These are phyloP conservation scores for Danio tinwini DNA, from an alignment of 2,797 vertebrate species.

Conservation along the genomic window DNA sequence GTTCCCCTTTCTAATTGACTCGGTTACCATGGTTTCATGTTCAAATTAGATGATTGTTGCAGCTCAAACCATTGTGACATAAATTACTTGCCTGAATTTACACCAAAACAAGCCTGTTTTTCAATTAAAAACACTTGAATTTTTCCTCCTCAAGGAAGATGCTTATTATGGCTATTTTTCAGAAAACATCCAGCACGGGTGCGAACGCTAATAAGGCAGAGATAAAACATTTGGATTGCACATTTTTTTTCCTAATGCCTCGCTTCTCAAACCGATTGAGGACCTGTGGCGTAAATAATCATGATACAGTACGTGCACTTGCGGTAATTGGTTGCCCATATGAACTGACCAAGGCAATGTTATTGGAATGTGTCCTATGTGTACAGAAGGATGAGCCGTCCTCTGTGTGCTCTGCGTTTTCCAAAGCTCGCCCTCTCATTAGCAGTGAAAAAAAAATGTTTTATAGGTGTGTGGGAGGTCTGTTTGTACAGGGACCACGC, in stretches of 20 bases:
- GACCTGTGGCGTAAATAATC: constrained; percentile 8
- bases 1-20: neutral
- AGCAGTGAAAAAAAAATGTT: constrained; percentile 32
- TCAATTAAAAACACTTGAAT: neutral
- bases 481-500: constrained; percentile 49
- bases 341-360: constrained; percentile 45
- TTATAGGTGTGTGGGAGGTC: constrained; percentile 50
- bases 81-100: neutral
- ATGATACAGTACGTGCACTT: constrained; percentile 11
- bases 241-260: constrained; percentile 5
- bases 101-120: neutral
- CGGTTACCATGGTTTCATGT: constrained; percentile 2
- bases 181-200: neutral
- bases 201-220: neutral
- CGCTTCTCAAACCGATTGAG: constrained; percentile 17
- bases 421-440: constrained; percentile 46
- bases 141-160: neutral
- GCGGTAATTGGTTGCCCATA: constrained; percentile 48
- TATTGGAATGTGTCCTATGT: constrained; percentile 30
- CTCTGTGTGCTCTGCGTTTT: constrained; percentile 39
- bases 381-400: constrained; percentile 18
- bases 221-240: constrained; percentile 31
- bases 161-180: constrained; percentile 10
- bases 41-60: constrained; percentile 13
- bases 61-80: neutral